These are phyloP conservation scores for Pseudorhiza aurosa DNA, from an alignment of 30 jellyfish, hydroid and myxozoan genomes.

Conservation along the genomic window DNA sequence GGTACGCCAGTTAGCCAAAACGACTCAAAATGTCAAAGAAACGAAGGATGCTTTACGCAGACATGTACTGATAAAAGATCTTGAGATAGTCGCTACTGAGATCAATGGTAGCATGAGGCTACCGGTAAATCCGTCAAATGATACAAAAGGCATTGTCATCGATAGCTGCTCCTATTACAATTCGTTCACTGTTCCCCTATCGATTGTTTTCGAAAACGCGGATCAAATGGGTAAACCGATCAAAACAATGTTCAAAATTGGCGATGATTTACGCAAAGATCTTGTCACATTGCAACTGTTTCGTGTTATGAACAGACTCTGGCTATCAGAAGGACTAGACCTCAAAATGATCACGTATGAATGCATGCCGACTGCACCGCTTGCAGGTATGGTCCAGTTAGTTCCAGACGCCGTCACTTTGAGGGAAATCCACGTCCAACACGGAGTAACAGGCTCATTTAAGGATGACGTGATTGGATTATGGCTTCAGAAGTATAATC, in stretches of 20 bases:
- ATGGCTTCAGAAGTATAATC: conserved; percentile 92
- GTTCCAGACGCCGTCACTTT: conserved; percentile 84
- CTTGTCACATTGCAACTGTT: conserved; percentile 86
- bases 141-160: conserved; percentile 38
- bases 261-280: conserved; percentile 95
- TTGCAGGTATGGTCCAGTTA: conserved; percentile 84
- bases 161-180: conserved; percentile 80
- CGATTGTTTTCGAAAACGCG: conserved; percentile 71
- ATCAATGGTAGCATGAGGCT: conserved; percentile 61
- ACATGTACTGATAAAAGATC: conserved; percentile 50
- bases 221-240: conserved; percentile 84
- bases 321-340: conserved; percentile 93
- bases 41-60: conserved; percentile 68
- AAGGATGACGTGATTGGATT: conserved; percentile 85
- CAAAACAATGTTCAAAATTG: conserved; percentile 87
- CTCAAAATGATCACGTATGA: conserved; percentile 78
- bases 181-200: conserved; percentile 86
- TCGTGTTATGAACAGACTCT: conserved; percentile 86
- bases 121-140: conserved; percentile 85
- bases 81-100: conserved; percentile 48
- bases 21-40: conserved; percentile 76
- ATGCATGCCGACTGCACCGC: conserved; percentile 94
- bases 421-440: conserved; percentile 93
- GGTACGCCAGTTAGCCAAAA: conserved; percentile 59
- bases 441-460: conserved; percentile 97